Evolutionary conservation across 2,113 vertebrate species (phyloP).

Genomic region (Noctilio leporinus): DNA sequence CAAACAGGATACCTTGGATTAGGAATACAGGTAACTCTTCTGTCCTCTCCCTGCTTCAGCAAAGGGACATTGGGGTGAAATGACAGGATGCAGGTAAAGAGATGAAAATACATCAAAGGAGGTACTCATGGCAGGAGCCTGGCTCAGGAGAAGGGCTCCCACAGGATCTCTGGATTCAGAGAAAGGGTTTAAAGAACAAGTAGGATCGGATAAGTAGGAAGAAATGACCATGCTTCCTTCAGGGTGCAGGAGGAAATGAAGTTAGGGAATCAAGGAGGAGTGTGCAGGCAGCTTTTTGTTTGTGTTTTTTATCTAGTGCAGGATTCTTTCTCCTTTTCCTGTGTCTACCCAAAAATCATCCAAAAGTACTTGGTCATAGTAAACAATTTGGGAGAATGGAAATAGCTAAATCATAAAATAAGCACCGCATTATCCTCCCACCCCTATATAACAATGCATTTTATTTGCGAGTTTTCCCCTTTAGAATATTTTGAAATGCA

Average conservation of each 20-base stretch:
- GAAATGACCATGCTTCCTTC: background rate
- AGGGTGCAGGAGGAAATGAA: background rate
- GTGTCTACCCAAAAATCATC: background rate
- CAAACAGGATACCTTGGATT: background rate
- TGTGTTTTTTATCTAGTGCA: accelerated
- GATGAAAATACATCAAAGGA: background rate
- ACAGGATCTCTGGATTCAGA: background rate
- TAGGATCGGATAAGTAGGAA: background rate
- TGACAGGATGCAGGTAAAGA: background rate
- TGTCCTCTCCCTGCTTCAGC: background rate
- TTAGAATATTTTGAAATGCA: background rate
- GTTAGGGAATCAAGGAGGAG: background rate
- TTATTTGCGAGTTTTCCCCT: background rate
- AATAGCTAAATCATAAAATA: background rate
- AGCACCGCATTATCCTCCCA: background rate
- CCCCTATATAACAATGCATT: background rate
- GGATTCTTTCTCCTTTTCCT: background rate
- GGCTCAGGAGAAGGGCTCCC: background rate
- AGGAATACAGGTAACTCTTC: accelerated
- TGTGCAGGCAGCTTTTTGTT: background rate
- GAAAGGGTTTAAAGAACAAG: background rate
- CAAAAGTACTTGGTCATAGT: background rate
- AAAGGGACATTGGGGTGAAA: background rate
- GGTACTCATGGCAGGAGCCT: accelerated
- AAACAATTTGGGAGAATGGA: background rate